Evolutionary conservation across 2,797 vertebrate species (phyloP).

Genomic region (Cygnus olor): DNA sequence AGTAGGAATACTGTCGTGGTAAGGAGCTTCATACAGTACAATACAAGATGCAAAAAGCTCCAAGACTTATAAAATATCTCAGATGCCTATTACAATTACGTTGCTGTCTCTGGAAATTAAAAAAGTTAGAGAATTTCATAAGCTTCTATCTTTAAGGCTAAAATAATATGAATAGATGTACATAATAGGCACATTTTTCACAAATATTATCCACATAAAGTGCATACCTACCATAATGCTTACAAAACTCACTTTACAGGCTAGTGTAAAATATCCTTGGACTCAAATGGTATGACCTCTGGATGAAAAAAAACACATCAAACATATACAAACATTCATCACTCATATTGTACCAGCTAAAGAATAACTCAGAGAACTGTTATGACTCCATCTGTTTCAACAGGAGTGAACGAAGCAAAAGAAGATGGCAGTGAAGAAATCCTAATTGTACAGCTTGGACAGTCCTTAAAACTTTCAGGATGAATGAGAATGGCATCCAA

Average conservation of each 20-base stretch:
- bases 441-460: neutral
- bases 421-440: neutral
- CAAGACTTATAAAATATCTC: neutral
- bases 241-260: neutral
- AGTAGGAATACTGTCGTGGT: neutral
- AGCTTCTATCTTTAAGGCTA: neutral
- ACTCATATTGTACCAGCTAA: neutral
- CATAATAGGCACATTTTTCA: neutral
- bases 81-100: neutral
- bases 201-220: neutral
- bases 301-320: neutral
- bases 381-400: conserved; percentile 1
- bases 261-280: neutral
- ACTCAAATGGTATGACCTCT: neutral
- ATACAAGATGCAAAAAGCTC: neutral
- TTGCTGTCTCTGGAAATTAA: neutral
- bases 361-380: neutral
- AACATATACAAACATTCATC: neutral
- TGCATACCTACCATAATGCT: neutral
- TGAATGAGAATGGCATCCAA: neutral
- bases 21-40: neutral
- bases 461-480: neutral
- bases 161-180: neutral
- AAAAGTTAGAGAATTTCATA: neutral
- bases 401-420: neutral